Evolutionary conservation across 2,113 vertebrate species (phyloP).

Genomic region (Salvelinus fontinalis): DNA sequence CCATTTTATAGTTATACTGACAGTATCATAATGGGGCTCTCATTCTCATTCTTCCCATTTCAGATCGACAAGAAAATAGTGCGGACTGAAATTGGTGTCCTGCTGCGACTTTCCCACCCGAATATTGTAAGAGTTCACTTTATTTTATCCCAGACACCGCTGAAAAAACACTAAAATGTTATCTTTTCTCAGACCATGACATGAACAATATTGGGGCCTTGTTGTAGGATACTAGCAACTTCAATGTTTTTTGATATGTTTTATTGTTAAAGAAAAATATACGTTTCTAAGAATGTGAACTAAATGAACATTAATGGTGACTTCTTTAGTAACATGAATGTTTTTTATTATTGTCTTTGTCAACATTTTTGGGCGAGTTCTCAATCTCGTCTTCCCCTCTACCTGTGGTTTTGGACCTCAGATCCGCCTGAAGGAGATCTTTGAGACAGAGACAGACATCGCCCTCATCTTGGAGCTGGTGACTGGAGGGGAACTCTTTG

Average conservation of each 20-base stretch:
- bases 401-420: conserved; percentile 41
- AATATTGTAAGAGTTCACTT: conserved; percentile 80
- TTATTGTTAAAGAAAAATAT: not conserved
- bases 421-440: conserved; percentile 91
- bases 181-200: not conserved
- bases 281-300: not conserved
- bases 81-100: conserved; percentile 85
- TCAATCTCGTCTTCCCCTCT: not conserved
- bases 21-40: not conserved
- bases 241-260: not conserved
- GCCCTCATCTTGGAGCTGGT: conserved; percentile 85
- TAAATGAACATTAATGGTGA: not conserved
- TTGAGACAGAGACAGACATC: conserved; percentile 85
- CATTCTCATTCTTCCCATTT: conserved; percentile 19
- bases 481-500: conserved; percentile 88
- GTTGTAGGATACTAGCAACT: not conserved
- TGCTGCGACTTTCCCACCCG: conserved; percentile 85
- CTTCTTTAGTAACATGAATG: not conserved
- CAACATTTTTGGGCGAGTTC: not conserved
- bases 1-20: not conserved
- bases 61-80: conserved; percentile 91
- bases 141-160: not conserved
- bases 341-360: not conserved
- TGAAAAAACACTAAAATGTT: not conserved
- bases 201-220: not conserved